phyloP scores from a whole-genome alignment of 2,888 invertebrate species.

The Colletes collaris region DNA sequence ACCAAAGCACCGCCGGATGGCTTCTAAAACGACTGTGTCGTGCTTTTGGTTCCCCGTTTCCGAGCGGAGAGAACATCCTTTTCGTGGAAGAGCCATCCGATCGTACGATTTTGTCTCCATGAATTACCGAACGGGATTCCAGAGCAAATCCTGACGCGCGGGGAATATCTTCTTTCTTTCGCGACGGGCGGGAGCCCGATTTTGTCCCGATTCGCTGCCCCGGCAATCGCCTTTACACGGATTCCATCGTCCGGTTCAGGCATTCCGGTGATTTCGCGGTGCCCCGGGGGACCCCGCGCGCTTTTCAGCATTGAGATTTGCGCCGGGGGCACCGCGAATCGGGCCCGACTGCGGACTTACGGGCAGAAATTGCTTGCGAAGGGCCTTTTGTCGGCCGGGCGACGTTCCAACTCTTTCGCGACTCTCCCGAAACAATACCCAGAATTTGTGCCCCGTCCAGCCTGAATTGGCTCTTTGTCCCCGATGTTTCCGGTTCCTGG shows the following conservation, averaged over 20 bases:
- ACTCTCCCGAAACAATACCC: too few species aligned
- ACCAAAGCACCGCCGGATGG: slow-evolving; percentile 36
- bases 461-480: too few species aligned
- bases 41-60: slow-evolving; percentile 11
- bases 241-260: slow-evolving; percentile 44
- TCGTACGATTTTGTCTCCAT: slow-evolving; percentile 60
- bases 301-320: slow-evolving; percentile 48
- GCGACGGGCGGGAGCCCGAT: slow-evolving; percentile 17
- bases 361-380: too few species aligned
- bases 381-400: too few species aligned
- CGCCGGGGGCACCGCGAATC: slow-evolving; percentile 29
- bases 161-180: slow-evolving; percentile 62
- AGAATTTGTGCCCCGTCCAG: too few species aligned
- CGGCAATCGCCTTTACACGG: slow-evolving; percentile 46
- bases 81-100: slow-evolving; percentile 55
- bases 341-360: too few species aligned
- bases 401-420: too few species aligned
- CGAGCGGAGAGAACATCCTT: slow-evolving; percentile 10
- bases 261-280: slow-evolving; percentile 53
- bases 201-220: slow-evolving; percentile 56
- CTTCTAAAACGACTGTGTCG: slow-evolving; percentile 16
- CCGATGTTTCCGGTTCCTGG: too few species aligned
- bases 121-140: slow-evolving; percentile 67
- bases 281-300: slow-evolving; percentile 15
- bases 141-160: slow-evolving; percentile 57